Evolutionary conservation across 2,888 invertebrate species (phyloP), one percentile per base, ranked within the genome.

Genomic region (Malthinus seriepunctatus): DNA sequence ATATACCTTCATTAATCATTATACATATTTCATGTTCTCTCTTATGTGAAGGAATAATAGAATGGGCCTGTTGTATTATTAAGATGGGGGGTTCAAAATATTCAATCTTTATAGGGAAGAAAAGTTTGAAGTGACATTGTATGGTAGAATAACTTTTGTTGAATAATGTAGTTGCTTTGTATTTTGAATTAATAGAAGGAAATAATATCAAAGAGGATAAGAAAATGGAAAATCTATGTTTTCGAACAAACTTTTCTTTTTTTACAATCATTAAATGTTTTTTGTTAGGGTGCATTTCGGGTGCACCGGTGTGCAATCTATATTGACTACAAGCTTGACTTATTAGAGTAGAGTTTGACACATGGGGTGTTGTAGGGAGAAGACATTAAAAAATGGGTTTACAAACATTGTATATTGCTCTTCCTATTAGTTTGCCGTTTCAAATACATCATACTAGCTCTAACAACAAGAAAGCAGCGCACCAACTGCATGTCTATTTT

Each of bases 261-360:
- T 49, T 49, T 38, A 3, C 23, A 2, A 23, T 23, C 23, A 23
- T 23, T 39, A 15, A 15, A 39, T 39, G 39, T 15, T 39, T 15
- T 15, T 42, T 15, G n/a, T 45, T 37, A 37, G 47, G 56, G 47
- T 33, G 35, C 38, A 51, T 23, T 38, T 33, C 47, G 47, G 10
- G 60, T 52, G 39, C 65, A 65, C 73, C 71, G 70, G 72, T 75
- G 74, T 64, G 60, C 60, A 58, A 53, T 32, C 59, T 63, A 63
- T 68, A 73, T 75, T 73, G 73, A 72, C 73, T 72, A 63, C 62
- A 56, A 68, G 64, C 66, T 71, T 71, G 76, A 76, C 75, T 78
- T 77, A 78, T 78, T 78, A 76, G 73, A 71, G 64, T 63, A 67
- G 72, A 72, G 71, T 74, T 76, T 76, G 77, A 78, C 77, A 77